These are phyloP conservation scores for Taxidea taxus DNA, from an alignment of 2,113 vertebrate genomes.

Conservation along the genomic window DNA sequence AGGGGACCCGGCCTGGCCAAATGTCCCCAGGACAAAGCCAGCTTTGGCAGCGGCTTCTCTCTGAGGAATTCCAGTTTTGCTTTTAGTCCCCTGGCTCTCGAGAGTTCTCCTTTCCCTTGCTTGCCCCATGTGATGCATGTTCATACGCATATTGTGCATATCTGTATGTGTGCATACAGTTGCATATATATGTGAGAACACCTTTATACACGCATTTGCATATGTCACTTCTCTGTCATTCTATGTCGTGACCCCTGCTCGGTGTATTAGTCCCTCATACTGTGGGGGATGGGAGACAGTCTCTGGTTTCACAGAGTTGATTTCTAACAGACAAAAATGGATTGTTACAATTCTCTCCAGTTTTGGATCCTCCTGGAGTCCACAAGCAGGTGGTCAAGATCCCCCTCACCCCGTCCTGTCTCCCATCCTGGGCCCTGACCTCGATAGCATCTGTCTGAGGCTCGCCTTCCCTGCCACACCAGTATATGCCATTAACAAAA, in stretches of 20 bases:
- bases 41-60: not conserved
- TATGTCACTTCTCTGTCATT: not conserved
- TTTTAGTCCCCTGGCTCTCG: not conserved
- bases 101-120: not conserved
- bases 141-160: not conserved
- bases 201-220: accelerated
- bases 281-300: not conserved
- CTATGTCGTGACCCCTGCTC: not conserved
- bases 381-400: not conserved
- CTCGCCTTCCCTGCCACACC: accelerated
- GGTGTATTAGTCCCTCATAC: not conserved
- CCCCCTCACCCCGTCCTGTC: not conserved
- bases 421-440: not conserved
- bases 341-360: not conserved
- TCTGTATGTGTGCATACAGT: too few species aligned
- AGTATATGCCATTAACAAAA: not conserved
- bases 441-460: accelerated
- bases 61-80: not conserved
- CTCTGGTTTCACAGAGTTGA: not conserved
- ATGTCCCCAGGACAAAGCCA: not conserved
- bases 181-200: accelerated
- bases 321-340: not conserved
- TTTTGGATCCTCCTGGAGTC: not conserved
- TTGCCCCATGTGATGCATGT: not conserved
- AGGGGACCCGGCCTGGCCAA: not conserved